Base-by-base conservation (phyloP, 2,888 invertebrate species). In the Scaptomyza flava region DNA sequence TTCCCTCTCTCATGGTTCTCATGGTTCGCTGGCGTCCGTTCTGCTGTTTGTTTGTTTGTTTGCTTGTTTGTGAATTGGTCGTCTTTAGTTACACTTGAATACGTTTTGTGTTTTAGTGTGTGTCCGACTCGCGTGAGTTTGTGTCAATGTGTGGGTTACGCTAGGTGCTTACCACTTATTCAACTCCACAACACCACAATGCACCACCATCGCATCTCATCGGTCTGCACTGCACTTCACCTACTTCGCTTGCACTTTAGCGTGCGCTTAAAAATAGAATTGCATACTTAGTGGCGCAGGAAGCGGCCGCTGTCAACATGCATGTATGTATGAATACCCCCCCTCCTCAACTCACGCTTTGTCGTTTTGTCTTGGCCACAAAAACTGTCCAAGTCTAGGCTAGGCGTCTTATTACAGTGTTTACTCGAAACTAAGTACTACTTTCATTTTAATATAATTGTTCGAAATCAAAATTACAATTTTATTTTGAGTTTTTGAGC, bases 71-170 rank as follows among this genome's bases (percentile, higher is more conserved):
- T 85, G 71, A 80, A 84, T 85, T 87, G 84, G 80, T 82, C 79
- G 87, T 87, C 87, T 85, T 87, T 79, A 81, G 84, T 85, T 85
- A 85, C 84, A 85, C 80, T 85, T 84, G 82, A 85, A 84, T 85
- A 81, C 84, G 77, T 68, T 76, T 64, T 57, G 14, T 75, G 43
- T 67, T 71, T 64, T 17, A 9, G 41, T 41, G 41, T 74, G 27
- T 67, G 74, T 72, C 63, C 62, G 45, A 66, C 60, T 72, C 50
- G 12, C 27, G 4, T 42, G 17, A 33, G 46, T 51, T 52, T 68
- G 58, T 45, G 61, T 47, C 23, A 23, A 23, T 54, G 54, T 66
- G 48, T 38, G 74, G 69, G 81, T 76, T 75, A 51, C 60, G 71
- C 68, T 62, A 70, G 68, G 68, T 79, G 67, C 58, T 36, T 48